Evolutionary conservation across 2,888 invertebrate genomes (phyloP).

Genomic region (Rhodophaea formosa): DNA sequence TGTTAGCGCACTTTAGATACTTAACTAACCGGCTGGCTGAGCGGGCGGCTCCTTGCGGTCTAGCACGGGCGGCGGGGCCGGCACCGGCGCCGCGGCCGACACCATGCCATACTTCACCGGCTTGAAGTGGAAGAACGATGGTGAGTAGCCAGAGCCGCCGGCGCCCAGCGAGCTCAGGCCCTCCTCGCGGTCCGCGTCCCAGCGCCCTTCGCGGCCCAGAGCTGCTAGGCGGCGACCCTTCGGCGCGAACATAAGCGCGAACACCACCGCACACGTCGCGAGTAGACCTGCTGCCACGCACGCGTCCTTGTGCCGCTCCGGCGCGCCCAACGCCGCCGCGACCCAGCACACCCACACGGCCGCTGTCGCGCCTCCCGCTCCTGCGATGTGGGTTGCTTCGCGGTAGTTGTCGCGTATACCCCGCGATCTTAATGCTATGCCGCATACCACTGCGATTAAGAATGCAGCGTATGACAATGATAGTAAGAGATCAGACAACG

Average conservation of each 20-base stretch:
- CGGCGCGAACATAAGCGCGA: slow-evolving; percentile 96
- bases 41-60: slow-evolving; percentile 79
- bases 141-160: slow-evolving; percentile 91
- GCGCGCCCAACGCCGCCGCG: slow-evolving; percentile 89
- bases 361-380: slow-evolving; percentile 91
- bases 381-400: slow-evolving; percentile 95
- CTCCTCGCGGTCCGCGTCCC: slow-evolving; percentile 91
- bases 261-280: slow-evolving; percentile 90
- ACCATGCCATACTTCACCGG: slow-evolving; percentile 90
- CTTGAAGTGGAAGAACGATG: slow-evolving; percentile 96
- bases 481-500: slow-evolving; percentile 86
- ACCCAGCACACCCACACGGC: slow-evolving; percentile 94
- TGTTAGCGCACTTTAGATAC: slow-evolving; percentile 75
- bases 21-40: slow-evolving; percentile 81
- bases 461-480: slow-evolving; percentile 92
- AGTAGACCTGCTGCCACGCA: slow-evolving; percentile 95
- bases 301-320: slow-evolving; percentile 90
- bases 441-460: slow-evolving; percentile 90
- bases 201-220: slow-evolving; percentile 93
- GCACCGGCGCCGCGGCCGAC: slow-evolving; percentile 69
- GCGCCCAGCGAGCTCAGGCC: slow-evolving; percentile 89
- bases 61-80: slow-evolving; percentile 64
- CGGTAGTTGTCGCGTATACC: slow-evolving; percentile 96
- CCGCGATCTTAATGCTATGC: slow-evolving; percentile 91
- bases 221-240: slow-evolving; percentile 95